phyloP scores from a whole-genome alignment of 2,113 vertebrate genomes.

The Tupaia chinensis region DNA sequence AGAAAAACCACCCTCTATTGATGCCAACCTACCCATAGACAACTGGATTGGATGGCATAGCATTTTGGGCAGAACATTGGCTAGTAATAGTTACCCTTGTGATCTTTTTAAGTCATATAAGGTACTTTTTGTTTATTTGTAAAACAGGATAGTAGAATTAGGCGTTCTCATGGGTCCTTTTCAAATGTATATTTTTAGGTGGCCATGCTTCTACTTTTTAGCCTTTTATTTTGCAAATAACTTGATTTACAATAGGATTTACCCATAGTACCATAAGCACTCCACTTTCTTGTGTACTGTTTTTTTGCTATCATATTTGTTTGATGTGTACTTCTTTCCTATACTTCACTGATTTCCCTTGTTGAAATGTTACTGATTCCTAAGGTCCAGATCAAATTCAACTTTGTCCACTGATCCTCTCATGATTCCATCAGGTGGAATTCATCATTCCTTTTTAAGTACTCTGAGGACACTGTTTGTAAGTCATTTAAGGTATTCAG shows the following conservation, averaged over 20 bases:
- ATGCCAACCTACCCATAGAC: not conserved
- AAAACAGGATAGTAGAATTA: not conserved
- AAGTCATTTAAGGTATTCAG: not conserved
- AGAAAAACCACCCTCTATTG: not conserved
- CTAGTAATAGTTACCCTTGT: not conserved
- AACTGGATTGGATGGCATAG: not conserved
- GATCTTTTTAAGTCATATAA: not conserved
- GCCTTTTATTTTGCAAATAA: not conserved
- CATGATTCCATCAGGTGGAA: not conserved
- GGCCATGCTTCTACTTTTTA: not conserved
- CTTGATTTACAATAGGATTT: not conserved
- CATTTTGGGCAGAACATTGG: not conserved
- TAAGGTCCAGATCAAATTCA: slow-evolving; percentile 23
- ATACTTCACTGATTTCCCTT: not conserved
- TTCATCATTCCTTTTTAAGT: not conserved
- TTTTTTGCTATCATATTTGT: not conserved
- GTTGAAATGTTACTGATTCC: not conserved
- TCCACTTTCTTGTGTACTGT: not conserved
- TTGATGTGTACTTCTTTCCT: not conserved
- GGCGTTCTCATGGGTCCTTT: not conserved
- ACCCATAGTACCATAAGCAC: not conserved
- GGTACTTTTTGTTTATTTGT: not conserved
- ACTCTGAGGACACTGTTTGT: not conserved
- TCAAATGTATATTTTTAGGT: not conserved
- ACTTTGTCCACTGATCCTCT: not conserved